Evolutionary conservation across 2,888 invertebrate species (phyloP), one percentile per base, ranked within the genome.

Genomic region (Amblyjoppa proteus): DNA sequence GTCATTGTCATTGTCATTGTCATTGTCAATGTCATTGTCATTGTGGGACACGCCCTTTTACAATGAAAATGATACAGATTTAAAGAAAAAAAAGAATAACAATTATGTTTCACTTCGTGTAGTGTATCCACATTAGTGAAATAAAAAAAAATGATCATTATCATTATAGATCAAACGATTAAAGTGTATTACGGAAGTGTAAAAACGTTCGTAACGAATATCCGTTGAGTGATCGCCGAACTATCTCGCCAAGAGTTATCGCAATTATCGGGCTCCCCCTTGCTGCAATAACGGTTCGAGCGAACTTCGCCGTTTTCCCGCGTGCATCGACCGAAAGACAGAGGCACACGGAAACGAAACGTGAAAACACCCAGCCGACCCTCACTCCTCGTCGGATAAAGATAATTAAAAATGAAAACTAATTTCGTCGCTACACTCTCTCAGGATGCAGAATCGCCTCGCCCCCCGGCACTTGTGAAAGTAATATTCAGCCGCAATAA

Each of bases 341-440:
- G 25, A 41, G 20, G 20, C 25, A 20, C 25, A 20, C n/a, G 9
- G 20, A 53, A 25, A 58, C 25, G 11, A 56, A 61, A 20, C 34
- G 45, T 16, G 16, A 56, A 61, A 38, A 68, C 31, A 56, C 49
- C 53, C 45, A 25, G 41, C 31, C 16, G 34, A 13, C 45, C 73
- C 38, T 71, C 28, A 38, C n/a, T 58, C 11, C 20, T 25, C 58
- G 49, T 34, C 53, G 82, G 79, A 83, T 80, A 76, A 85, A 80
- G 84, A 86, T 90, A 89, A 90, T 90, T 90, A 90, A 90, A 90
- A 90, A 88, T 87, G 89, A 84, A 89, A 89, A 89, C 88, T 90
- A 90, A 90, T 90, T 89, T 88, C 85, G 84, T 87, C 88, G 87
- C 61, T 76, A 81, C 74, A 74, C 77, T 75, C 13, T 16, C 4